phyloP scores from a whole-genome alignment of 2,888 invertebrate species.

The Pterobdella sp. region DNA sequence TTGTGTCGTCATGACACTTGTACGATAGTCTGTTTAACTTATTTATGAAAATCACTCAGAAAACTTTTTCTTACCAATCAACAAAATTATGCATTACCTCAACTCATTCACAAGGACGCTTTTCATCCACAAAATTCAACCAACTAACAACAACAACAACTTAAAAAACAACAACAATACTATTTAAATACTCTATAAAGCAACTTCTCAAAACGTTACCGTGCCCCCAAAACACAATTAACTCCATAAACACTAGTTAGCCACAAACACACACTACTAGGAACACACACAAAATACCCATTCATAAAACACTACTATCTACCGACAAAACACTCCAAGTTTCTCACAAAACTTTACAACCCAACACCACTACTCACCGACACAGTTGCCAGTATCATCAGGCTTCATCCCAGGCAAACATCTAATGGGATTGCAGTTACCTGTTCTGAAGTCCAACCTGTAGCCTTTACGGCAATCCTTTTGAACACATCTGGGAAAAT shows the following conservation, averaged over 20 bases:
- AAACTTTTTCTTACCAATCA: too few species aligned
- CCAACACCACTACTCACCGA: slow-evolving; percentile 29
- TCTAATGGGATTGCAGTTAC: slow-evolving; percentile 34
- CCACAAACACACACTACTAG: neutral
- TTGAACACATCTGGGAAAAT: slow-evolving; percentile 60
- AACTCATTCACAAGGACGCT: too few species aligned
- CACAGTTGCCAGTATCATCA: slow-evolving; percentile 35
- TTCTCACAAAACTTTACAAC: neutral
- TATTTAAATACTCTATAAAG: too few species aligned
- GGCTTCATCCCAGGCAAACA: slow-evolving; percentile 35
- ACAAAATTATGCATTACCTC: too few species aligned
- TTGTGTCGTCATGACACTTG: too few species aligned
- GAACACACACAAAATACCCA: neutral
- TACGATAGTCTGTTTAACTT: too few species aligned
- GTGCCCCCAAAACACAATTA: neutral
- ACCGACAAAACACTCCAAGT: neutral
- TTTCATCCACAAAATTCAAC: too few species aligned
- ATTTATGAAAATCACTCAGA: too few species aligned
- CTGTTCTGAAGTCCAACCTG: slow-evolving; percentile 34
- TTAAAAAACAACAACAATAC: too few species aligned
- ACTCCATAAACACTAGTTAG: too few species aligned
- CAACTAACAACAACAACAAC: too few species aligned
- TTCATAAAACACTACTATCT: neutral
- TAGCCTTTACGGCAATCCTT: slow-evolving; percentile 35
- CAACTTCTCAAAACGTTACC: neutral